A percentile compares a stretch with the other conserved stretches of the same genome.
These are phyloP conservation scores for Zelleria hepariella DNA, from an alignment of 2,888 invertebrate species.

Conservation along the genomic window DNA sequence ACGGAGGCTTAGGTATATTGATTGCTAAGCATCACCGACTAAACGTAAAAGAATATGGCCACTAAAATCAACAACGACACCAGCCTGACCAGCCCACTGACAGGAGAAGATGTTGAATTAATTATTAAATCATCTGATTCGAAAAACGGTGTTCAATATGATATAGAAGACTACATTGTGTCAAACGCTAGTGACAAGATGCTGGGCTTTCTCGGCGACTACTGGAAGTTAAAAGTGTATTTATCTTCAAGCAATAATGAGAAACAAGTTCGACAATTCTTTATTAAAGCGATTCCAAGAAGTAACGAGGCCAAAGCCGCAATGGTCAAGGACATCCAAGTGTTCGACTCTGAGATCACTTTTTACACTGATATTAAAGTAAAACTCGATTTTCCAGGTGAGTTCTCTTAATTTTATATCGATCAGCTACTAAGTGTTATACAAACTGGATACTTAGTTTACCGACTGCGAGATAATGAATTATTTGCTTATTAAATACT, in stretches of 20 bases:
- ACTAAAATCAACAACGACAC: not conserved
- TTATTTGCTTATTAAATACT: not conserved
- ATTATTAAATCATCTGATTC: slow-evolving; percentile 30
- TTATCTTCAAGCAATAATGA: slow-evolving; percentile 19
- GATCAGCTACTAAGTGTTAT: no score
- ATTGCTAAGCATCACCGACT: not conserved
- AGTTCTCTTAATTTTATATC: slow-evolving; percentile 10
- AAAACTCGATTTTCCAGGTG: slow-evolving; percentile 38
- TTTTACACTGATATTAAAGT: slow-evolving; percentile 45
- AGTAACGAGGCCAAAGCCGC: slow-evolving; percentile 49
- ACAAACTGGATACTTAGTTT: no score
- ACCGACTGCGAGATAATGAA: no score
- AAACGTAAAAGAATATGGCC: not conserved
- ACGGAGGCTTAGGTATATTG: no score
- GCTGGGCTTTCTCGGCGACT: slow-evolving; percentile 58
- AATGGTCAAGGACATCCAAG: slow-evolving; percentile 43
- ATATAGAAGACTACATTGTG: slow-evolving; percentile 26
- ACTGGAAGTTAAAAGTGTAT: slow-evolving; percentile 46
- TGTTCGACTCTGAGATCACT: slow-evolving; percentile 44
- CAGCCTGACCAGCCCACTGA: slow-evolving; percentile 19
- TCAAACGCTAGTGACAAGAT: slow-evolving; percentile 50
- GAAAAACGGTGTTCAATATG: slow-evolving; percentile 16
- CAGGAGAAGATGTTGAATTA: slow-evolving; percentile 31
- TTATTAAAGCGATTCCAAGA: slow-evolving; percentile 47
- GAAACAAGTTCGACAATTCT: slow-evolving; percentile 32